Evolutionary conservation across 2,888 invertebrate genomes (phyloP), one percentile per base, ranked within the genome.

Genomic region (Slavum lentiscoides): DNA sequence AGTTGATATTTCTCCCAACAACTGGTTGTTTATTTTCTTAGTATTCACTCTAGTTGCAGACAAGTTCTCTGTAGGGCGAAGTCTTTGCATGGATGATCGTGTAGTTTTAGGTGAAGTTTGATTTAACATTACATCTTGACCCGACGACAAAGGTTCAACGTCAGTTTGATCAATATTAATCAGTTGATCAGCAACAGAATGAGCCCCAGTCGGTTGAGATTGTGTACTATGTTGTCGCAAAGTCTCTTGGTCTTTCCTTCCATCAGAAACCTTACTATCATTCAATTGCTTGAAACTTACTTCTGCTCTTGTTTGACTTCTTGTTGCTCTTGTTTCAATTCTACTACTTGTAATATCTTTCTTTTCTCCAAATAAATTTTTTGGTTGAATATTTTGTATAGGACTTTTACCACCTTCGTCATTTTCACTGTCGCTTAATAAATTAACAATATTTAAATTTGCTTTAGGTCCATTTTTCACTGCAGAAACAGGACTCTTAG

Each of bases 231-330:
- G 53, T 77, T 70, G 70, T 55, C 7, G 55, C 23, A 67, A 43
- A 19, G 4, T 67, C 13, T 75, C 39, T 55, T 9, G 19, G n/a
- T 77, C 77, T 21, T 62, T 77, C 6, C 70, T 70, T 53, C 21
- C 70, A 39, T 62, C 53, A 11, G 37, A 53, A 6, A 39, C 7
- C 39, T 70, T 70, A 62, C 3, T 69, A 43, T 77, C 69, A 53
- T 53, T 69, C 0, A 43, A 21, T 19, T 62, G 69, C 53, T 77
- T 77, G 23, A 70, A 62, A 37, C 55, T 19, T 1, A 55, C 70
- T 55, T 77, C 77, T 19, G 77, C 77, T 69, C 77, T 62, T 55
- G 77, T 77, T 70, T 77, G 77, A 77, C 77, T 77, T 62, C 77
- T 70, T 61, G 77, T 77, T 37, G 77, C 61, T 55, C 77, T 69